Percentiles rank a stretch among this genome's conserved stretches.
phyloP scores from a whole-genome alignment of 2,113 vertebrate genomes.

The Perognathus longimembris region DNA sequence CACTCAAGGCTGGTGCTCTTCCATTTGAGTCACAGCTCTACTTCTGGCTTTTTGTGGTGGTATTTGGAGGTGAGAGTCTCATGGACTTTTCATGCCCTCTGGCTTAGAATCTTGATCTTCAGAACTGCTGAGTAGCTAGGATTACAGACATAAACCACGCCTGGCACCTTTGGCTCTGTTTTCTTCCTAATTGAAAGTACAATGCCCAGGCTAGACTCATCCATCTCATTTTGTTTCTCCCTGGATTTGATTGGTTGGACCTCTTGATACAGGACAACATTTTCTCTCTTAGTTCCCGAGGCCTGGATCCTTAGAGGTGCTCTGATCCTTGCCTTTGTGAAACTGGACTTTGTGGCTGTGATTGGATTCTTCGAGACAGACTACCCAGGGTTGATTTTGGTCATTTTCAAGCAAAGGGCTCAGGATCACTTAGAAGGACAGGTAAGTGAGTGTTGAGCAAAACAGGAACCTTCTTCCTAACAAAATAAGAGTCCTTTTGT shows the following conservation, averaged over 20 bases:
- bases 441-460: background rate
- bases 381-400: background rate
- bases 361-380: conserved; percentile 49
- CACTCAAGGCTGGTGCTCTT: no score
- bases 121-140: no score
- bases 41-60: no score
- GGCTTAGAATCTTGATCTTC: no score
- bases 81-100: no score
- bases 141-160: background rate
- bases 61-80: no score
- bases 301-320: background rate
- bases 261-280: background rate
- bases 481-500: background rate
- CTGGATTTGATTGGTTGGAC: background rate
- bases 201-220: background rate
- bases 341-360: conserved; percentile 22
- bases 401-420: conserved; percentile 19
- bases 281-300: background rate
- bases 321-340: background rate
- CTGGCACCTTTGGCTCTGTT: background rate
- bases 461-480: background rate
- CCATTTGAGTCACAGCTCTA: no score
- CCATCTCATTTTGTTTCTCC: background rate
- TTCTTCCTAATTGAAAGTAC: background rate
- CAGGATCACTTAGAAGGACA: background rate